Base-by-base conservation (phyloP, 2,797 vertebrate species). In the Artibeus jamaicensis region DNA sequence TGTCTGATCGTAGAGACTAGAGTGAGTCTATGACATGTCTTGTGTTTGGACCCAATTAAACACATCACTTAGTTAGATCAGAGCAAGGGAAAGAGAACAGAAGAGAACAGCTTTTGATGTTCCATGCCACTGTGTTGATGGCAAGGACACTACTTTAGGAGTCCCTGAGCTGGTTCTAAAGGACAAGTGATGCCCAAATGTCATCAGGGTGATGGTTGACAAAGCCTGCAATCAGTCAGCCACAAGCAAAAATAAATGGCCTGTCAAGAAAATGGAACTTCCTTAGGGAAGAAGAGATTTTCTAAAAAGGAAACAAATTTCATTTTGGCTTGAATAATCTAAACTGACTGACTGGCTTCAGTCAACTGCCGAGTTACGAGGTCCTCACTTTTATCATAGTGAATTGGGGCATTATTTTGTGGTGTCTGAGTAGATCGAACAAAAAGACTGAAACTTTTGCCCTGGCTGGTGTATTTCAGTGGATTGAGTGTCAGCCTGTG, bases 171-270 rank as follows among this genome's bases (percentile, higher is more conserved):
- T 83, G 29, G 48, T 32, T 68, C 32, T 9, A 8, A 78, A 46
- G 39, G 18, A 9, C 46, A 65, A 91, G 68, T 57, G 14, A 92
- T n/a, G 29, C 15, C 37, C 73, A 86, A 6, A 34, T 71, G 62
- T 74, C 78, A 81, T 89, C 32, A 93, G 39, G 19, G 21, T 85
- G 82, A 79, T 68, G 62, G 39, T 1, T 86, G 50, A 81, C 86
- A 84, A 78, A 76, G 74, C 92, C 7, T 55, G 22, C 11, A 85
- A 65, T 65, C 87, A 82, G 50, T 5, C 26, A 87, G 68, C 32
- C 50, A 89, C 88, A 88, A 90, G 90, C 22, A 94, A 86, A 93
- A 92, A 86, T 73, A 94, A 92, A 92, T 96, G 55, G 12, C 18
- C 55, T 92, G 10, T n/a, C 32, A 94, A 71, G 29, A 93, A 96